phyloP scores from a whole-genome alignment of 1,140 invertebrate species.

The Drosophila pallidifrons region DNA sequence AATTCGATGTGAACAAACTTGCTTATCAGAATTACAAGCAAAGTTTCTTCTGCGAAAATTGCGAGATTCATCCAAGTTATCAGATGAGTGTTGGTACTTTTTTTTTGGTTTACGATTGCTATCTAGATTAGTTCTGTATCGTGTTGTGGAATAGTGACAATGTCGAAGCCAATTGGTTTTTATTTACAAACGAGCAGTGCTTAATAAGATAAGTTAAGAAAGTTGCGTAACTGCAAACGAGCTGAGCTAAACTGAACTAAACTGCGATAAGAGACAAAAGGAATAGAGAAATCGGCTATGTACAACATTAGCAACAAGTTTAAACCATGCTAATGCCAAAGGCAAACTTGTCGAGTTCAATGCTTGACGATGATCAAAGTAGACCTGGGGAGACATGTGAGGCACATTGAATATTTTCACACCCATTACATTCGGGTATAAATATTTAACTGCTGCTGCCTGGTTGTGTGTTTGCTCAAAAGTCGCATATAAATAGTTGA shows the following conservation, averaged over 20 bases:
- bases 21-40: not conserved
- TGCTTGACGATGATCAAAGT: not conserved
- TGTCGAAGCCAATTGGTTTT: constrained; percentile 17
- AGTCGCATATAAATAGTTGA: constrained; percentile 35
- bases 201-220: constrained; percentile 25
- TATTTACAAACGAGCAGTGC: not conserved
- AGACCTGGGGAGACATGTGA: constrained; percentile 37
- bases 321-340: constrained; percentile 8
- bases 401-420: constrained; percentile 48
- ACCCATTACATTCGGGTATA: constrained; percentile 46
- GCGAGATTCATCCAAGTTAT: not conserved
- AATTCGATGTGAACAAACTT: too few relatives aligned
- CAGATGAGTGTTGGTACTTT: not conserved
- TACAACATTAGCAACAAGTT: not conserved
- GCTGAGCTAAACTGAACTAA: constrained; percentile 11
- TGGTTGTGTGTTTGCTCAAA: not conserved
- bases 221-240: not conserved
- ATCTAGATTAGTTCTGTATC: constrained; percentile 1
- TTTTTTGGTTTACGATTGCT: not conserved
- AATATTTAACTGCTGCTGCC: constrained; percentile 14
- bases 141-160: constrained; percentile 6
- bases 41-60: not conserved
- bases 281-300: constrained; percentile 12
- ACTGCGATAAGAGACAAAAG: constrained; percentile 7
- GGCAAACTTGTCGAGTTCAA: constrained; percentile 15